Base-by-base conservation (phyloP, 1,140 invertebrate species). In the Caenorhabditis tropicalis region DNA sequence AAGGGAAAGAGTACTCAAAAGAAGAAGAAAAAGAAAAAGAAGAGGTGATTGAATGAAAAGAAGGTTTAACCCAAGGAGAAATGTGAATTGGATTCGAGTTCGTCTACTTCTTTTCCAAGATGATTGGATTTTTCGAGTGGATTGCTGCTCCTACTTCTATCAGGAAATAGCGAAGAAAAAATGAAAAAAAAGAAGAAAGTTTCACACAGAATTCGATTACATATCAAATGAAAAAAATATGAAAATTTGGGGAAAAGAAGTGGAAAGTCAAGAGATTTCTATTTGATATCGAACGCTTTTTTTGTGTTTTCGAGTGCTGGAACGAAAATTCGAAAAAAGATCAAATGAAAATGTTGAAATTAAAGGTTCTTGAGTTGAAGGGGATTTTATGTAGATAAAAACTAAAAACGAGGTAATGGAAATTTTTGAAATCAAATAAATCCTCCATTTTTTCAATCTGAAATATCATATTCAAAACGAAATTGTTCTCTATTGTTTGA, bases 51-150 rank as follows among this genome's bases (percentile, higher is more conserved):
- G 60, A 36, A 70, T 70, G 60, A n/a, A 70, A n/a, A 70, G 6
- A 70, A 70, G 21, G 60, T 70, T 70, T 70, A 70, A 70, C 60
- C 60, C n/a, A n/a, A 33, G 10, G 15, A 36, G 21, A 27, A 3
- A n/a, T n/a, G 31, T 70, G 60, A 70, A 70, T 70, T 70, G 60
- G 33, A 70, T 70, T 70, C 33, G 60, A 70, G 60, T 70, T 70
- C 60, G 60, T 39, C 60, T 70, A n/a, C 60, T 70, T 36, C 60
- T 70, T 70, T 33, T 70, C 60, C 60, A 70, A 39, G 60, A 70
- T 70, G 60, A 70, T 70, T 70, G 60, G 31, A 70, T 70, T 70
- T 70, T 70, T 70, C 60, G 39, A 70, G 60, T 70, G 60, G 60
- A 70, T 70, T 70, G 60, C 60, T 36, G 60, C 60, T 70, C 60